Base-by-base conservation (phyloP, 92 coral and sea anemone genomes). In the Muricea muricata region DNA sequence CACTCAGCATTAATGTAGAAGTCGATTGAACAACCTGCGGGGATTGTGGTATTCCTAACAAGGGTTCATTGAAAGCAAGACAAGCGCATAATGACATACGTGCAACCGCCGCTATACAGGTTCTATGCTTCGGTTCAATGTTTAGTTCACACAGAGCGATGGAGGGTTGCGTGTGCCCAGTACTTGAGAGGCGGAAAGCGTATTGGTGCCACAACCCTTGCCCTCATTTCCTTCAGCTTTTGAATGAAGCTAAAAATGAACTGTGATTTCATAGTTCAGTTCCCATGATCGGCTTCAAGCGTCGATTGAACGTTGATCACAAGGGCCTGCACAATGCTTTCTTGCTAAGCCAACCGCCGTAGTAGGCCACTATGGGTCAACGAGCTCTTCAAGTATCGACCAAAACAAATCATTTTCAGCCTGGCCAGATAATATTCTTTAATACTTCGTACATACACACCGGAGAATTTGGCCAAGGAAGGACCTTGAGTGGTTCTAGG, bases 221-320 rank as follows among this genome's bases (percentile, higher is more conserved):
- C 65, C 4, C 34, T 57, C 80, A 75, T 56, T 78, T 58, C 83
- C 71, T 78, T 78, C 23, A 46, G 14, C 34, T 28, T 33, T 23
- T 37, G 54, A 78, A 76, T 54, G 24, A 20, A 58, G 61, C 83
- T 78, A 78, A 28, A 78, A 78, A 78, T 58, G 72, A 78, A 34
- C 6, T 52, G 35, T 78, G 83, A 78, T 78, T 78, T 78, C 83
- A 78, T 56, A 23, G 70, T 25, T 37, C 54, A 56, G 3, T 33
- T 34, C 71, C 25, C 71, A 26, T 47, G 61, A 54, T 14, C 20
- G 13, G 61, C 6, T 1, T 12, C 13, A 47, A 47, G 56, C 56
- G 17, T 47, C 56, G n/a, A n/a, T n/a, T n/a, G n/a, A n/a, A n/a
- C n/a, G n/a, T n/a, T n/a, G n/a, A n/a, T n/a, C n/a, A n/a, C n/a